A percentile compares a stretch with the other conserved stretches of the same genome.
phyloP scores from a whole-genome alignment of 2,888 invertebrate genomes.

The Eulithis prunata region DNA sequence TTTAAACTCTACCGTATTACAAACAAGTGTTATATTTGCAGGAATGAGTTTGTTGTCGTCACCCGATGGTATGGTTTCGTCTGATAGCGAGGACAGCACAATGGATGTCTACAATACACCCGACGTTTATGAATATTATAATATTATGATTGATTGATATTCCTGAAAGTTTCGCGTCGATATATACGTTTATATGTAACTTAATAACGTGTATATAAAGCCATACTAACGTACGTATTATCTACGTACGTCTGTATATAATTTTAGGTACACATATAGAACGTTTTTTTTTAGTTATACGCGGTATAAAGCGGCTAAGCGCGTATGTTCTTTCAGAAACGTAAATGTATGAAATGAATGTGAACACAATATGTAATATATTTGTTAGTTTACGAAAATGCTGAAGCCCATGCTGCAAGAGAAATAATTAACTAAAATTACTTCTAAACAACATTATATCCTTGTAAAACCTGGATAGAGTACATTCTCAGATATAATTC shows the following conservation, averaged over 20 bases:
- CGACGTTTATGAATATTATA: slow-evolving; percentile 45
- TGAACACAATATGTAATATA: slow-evolving; percentile 30
- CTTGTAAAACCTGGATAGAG: slow-evolving; percentile 13
- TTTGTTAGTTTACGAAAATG: slow-evolving; percentile 51
- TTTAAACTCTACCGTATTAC: slow-evolving; percentile 20
- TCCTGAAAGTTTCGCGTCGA: slow-evolving; percentile 24
- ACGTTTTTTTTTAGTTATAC: slow-evolving; percentile 10
- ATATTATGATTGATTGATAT: slow-evolving; percentile 14
- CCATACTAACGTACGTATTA: slow-evolving; percentile 2
- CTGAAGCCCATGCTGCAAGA: slow-evolving; percentile 68
- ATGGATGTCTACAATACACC: slow-evolving; percentile 59
- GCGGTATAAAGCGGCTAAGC: slow-evolving; percentile 36
- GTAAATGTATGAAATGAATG: slow-evolving; percentile 37
- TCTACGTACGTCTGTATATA: neutral
- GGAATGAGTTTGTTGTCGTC: slow-evolving; percentile 54
- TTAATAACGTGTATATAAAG: slow-evolving; percentile 13
- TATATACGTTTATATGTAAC: slow-evolving; percentile 12
- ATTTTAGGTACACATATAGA: neutral
- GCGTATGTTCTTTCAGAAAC: slow-evolving; percentile 36
- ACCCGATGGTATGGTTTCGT: slow-evolving; percentile 53
- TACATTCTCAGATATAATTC: slow-evolving; percentile 3
- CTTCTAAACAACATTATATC: slow-evolving; percentile 22
- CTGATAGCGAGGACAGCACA: slow-evolving; percentile 78
- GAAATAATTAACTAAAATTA: slow-evolving; percentile 41
- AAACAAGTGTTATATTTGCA: slow-evolving; percentile 43